Percentiles rank a stretch among this genome's conserved stretches.
phyloP scores from a whole-genome alignment of 2,797 vertebrate genomes.

The Trematomus bernacchii region DNA sequence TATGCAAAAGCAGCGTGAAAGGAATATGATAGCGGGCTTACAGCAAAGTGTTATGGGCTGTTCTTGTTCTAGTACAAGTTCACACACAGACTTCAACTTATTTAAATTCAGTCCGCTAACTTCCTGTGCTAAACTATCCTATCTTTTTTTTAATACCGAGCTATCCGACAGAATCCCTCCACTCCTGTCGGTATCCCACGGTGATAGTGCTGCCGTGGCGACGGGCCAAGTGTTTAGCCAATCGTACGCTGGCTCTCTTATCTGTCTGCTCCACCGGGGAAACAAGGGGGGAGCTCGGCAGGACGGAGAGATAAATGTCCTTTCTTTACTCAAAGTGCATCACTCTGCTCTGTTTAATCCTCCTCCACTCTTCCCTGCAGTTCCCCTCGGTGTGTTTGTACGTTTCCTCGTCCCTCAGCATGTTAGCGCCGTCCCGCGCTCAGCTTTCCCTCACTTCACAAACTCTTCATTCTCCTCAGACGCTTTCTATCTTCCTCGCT shows the following conservation, averaged over 20 bases:
- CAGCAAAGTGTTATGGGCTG: constrained; percentile 9
- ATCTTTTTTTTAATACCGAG: constrained; percentile 65
- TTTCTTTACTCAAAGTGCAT: constrained; percentile 67
- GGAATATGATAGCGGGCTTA: constrained; percentile 25
- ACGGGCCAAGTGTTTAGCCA: constrained; percentile 72
- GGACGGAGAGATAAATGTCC: constrained; percentile 71
- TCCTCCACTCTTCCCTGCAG: constrained; percentile 35
- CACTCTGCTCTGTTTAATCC: constrained; percentile 68
- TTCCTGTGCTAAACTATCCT: constrained; percentile 55
- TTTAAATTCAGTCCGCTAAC: constrained; percentile 54
- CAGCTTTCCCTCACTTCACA: constrained; percentile 22
- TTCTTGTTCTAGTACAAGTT: constrained; percentile 23
- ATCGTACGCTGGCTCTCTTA: constrained; percentile 71
- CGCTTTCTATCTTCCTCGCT: constrained; percentile 30
- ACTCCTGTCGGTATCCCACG: constrained; percentile 52
- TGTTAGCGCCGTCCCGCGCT: constrained; percentile 28
- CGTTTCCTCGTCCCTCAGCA: constrained; percentile 26
- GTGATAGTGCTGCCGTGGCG: constrained; percentile 58
- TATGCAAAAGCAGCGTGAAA: constrained; percentile 41
- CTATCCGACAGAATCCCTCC: constrained; percentile 64
- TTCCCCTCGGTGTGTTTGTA: constrained; percentile 32
- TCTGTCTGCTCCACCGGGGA: constrained; percentile 70
- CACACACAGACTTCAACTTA: constrained; percentile 44
- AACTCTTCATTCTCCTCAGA: constrained; percentile 32
- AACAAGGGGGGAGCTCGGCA: constrained; percentile 69